phyloP scores from a whole-genome alignment of 2,113 vertebrate genomes.

The Ramphastos sulfuratus region DNA sequence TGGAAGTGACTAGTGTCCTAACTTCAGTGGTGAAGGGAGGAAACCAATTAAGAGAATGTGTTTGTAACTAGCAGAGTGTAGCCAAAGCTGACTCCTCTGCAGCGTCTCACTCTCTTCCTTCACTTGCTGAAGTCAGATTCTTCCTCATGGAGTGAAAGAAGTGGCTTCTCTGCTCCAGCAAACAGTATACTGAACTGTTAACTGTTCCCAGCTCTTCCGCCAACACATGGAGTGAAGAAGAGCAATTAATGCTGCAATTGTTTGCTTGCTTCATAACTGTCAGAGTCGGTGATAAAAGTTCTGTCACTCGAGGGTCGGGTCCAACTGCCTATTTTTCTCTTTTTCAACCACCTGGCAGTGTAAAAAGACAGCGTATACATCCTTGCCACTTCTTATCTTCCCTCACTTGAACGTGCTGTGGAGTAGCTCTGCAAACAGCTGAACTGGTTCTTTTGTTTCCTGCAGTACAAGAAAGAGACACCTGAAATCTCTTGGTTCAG shows the following conservation, averaged over 20 bases:
- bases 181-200: not conserved
- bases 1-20: not conserved
- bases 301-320: rapidly evolving
- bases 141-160: not conserved
- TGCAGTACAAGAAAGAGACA: not conserved
- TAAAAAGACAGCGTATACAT: not conserved
- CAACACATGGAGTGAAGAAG: not conserved
- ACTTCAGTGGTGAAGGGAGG: not conserved
- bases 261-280: not conserved
- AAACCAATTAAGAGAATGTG: not conserved
- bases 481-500: not conserved
- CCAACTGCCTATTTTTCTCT: not conserved
- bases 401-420: not conserved
- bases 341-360: not conserved
- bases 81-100: not conserved
- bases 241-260: not conserved
- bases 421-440: not conserved
- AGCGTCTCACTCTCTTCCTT: not conserved
- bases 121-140: not conserved
- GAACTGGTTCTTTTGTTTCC: not conserved
- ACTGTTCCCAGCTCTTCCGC: not conserved
- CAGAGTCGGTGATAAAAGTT: not conserved
- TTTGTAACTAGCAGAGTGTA: not conserved
- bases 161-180: not conserved
- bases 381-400: not conserved